A percentile compares a stretch with the other conserved stretches of the same genome.
phyloP scores from a whole-genome alignment of 2,797 vertebrate species.

The Graptemys geographica region DNA sequence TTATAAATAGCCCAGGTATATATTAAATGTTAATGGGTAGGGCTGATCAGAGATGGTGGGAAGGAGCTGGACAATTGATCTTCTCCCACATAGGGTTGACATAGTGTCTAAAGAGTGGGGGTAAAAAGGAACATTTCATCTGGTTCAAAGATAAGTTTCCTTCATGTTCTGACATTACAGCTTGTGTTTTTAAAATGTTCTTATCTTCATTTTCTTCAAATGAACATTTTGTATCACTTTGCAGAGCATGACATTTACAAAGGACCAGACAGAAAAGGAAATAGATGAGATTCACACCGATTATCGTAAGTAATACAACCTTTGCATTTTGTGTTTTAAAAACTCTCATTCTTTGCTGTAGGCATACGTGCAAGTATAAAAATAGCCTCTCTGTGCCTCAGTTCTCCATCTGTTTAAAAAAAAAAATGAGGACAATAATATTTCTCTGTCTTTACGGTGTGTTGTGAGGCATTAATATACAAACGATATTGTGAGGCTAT shows the following conservation, averaged over 20 bases:
- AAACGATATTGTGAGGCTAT: not conserved
- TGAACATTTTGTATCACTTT: slow-evolving; percentile 53
- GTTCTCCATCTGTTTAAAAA: accelerated
- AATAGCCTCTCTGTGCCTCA: accelerated
- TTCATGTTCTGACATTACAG: not conserved
- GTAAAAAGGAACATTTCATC: not conserved
- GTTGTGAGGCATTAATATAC: not conserved
- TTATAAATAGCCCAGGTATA: not conserved
- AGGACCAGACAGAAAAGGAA: slow-evolving; percentile 91
- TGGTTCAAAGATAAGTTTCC: not conserved
- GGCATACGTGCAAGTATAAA: not conserved
- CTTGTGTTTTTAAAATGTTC: slow-evolving; percentile 4
- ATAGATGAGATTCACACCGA: slow-evolving; percentile 90
- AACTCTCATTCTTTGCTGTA: not conserved
- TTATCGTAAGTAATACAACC: slow-evolving; percentile 88
- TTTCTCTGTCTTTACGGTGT: not conserved
- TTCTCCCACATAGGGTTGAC: not conserved
- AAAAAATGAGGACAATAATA: not conserved
- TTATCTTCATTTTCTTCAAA: slow-evolving; percentile 6
- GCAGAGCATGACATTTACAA: slow-evolving; percentile 90
- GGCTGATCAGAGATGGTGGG: not conserved
- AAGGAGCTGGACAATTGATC: accelerated
- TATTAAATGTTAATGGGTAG: not conserved
- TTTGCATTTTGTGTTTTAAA: slow-evolving; percentile 25
- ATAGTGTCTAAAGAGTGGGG: not conserved